Evolutionary conservation across 2,797 vertebrate species (phyloP), one percentile per base, ranked within the genome.

Genomic region (Microctenopoma lineatum): DNA sequence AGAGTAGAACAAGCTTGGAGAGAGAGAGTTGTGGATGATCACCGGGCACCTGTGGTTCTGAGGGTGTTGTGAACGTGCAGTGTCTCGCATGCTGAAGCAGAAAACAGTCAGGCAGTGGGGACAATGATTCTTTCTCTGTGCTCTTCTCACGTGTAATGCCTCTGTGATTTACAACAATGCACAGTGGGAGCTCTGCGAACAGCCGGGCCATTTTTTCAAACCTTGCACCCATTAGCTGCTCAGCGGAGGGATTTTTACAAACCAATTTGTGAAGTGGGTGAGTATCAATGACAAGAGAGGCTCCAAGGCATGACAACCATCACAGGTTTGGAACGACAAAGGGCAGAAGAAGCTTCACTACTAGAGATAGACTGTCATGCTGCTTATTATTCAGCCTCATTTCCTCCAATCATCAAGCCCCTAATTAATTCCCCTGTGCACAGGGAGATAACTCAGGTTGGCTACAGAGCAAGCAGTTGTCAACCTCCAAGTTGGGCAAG

Each of bases 361-460:
- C 26, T 21, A 27, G 54, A 69, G 77, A 66, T 39, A 42, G 58
- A 66, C 41, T 4, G 9, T 60, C 16, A 44, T 53, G 46, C 41
- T 59, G 70, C 68, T 79, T 73, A 71, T 82, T 75, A 79, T 86
- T 74, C 66, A 59, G 46, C 54, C 77, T 71, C 76, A 65, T 73
- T 84, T 83, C 65, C 48, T 42, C 26, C 29, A 9, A 63, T 80
- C 77, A 83, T 79, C 56, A 66, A 69, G 59, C 56, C 61, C 29
- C 48, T 84, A 75, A 84, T 90, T 83, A 84, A 85, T 86, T 77
- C 77, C 75, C 71, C 6, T 12, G 41, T 61, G 83, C 46, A 25
- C 57, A 5, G 25, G 53, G 36, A 66, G 66, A 85, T 77, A 83
- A 59, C 71, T 81, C 34, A 16, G 46, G 44, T 27, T 54, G 67